Base-by-base conservation (phyloP, 2,113 vertebrate genomes). In the Verasper variegatus region DNA sequence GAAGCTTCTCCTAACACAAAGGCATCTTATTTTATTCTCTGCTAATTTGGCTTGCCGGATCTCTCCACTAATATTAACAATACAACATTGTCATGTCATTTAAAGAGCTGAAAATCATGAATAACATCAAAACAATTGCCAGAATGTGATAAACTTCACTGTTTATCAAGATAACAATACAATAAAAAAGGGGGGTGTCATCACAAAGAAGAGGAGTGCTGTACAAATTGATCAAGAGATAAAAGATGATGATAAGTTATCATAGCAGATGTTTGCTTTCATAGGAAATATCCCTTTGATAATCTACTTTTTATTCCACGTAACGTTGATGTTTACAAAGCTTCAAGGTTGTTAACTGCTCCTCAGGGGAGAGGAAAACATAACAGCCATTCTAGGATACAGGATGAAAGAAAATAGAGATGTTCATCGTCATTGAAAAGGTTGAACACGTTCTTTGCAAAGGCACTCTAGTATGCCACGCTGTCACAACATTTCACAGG, bases 331-430 rank as follows among this genome's bases (percentile, higher is more conserved):
- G 89, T 91, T 91, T 89, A 89, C 86, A 87, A 84, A 89, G 88
- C 90, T 83, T 88, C 83, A 86, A 88, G 90, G 91, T 87, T 86
- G 89, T 87, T 87, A 88, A 91, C 81, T 86, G 83, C 84, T 88
- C 91, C 88, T 87, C 74, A 45, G 76, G 86, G 81, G 81, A 76
- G 54, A 82, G 54, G 23, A 24, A 78, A 83, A 85, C 85, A 81
- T 63, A 88, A 78, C 82, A 85, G 69, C 70, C 78, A 74, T 91
- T 78, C 70, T 82, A 76, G 82, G 82, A 81, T 78, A 71, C 71
- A 62, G 72, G 80, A 89, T 85, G 75, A 84, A 82, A 88, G 69
- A 74, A 80, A 84, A 80, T 74, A 79, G 76, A 92, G 67, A 78
- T 57, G 68, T 83, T 85, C 68, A 52, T 68, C 63, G 64, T 75